phyloP scores from a whole-genome alignment of 2,888 invertebrate genomes.

The Sphaeridia pumilis region DNA sequence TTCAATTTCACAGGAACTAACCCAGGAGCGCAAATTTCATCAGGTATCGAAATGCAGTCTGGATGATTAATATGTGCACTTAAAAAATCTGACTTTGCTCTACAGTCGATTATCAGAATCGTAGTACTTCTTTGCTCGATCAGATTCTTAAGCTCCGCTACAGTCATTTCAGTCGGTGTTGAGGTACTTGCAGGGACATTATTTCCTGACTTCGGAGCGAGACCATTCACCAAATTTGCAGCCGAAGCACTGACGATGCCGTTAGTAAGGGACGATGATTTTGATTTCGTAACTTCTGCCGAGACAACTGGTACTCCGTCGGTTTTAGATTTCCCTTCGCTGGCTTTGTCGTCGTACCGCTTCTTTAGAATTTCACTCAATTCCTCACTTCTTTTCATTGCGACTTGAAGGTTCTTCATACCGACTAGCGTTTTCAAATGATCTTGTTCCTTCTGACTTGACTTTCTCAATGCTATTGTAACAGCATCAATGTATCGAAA shows the following conservation, averaged over 20 bases:
- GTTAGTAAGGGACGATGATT: no score
- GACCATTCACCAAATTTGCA: slow-evolving; percentile 23
- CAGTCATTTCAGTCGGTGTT: slow-evolving; percentile 15
- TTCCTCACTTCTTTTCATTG: slow-evolving; percentile 51
- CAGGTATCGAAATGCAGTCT: slow-evolving; percentile 58
- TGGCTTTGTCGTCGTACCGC: slow-evolving; percentile 36
- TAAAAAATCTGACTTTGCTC: slow-evolving; percentile 39
- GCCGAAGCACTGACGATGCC: no score
- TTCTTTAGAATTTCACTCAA: slow-evolving; percentile 39
- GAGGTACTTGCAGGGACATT: background rate
- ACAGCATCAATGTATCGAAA: slow-evolving; percentile 55
- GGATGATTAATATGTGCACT: slow-evolving; percentile 41
- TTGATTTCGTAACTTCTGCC: background rate
- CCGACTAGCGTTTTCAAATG: slow-evolving; percentile 20
- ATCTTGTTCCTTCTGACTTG: slow-evolving; percentile 45
- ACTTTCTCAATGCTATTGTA: slow-evolving; percentile 48
- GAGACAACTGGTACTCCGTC: no score
- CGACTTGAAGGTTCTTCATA: slow-evolving; percentile 45
- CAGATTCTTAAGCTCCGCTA: slow-evolving; percentile 37
- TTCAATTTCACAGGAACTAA: no score
- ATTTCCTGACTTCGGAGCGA: no score
- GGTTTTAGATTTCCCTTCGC: background rate
- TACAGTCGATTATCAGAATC: slow-evolving; percentile 42
- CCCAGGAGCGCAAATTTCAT: slow-evolving; percentile 59
- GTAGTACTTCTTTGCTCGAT: slow-evolving; percentile 45